phyloP scores from a whole-genome alignment of 2,113 vertebrate genomes.

The Calyptomena viridis region DNA sequence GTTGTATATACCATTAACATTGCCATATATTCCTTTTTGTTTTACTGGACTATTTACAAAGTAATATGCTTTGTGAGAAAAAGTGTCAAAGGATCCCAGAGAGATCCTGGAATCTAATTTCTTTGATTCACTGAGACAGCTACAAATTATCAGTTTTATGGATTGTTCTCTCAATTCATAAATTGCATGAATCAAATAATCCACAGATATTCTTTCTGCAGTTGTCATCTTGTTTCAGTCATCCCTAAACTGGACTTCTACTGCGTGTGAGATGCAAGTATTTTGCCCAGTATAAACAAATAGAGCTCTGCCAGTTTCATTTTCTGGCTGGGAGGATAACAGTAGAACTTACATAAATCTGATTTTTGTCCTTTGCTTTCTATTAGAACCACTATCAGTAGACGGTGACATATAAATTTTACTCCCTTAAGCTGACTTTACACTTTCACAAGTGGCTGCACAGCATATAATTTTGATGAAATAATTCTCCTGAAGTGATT shows the following conservation, averaged over 20 bases:
- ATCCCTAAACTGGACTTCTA: not conserved
- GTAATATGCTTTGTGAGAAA: not conserved
- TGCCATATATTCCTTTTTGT: not conserved
- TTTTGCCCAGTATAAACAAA: not conserved
- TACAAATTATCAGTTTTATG: not conserved
- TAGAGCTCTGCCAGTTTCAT: not conserved
- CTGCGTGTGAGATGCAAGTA: not conserved
- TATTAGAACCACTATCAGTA: slow-evolving; percentile 62
- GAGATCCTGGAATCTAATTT: not conserved
- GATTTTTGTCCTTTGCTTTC: slow-evolving; percentile 51
- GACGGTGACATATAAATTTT: slow-evolving; percentile 69
- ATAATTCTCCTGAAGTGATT: slow-evolving; percentile 60
- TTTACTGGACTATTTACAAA: not conserved
- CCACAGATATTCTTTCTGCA: not conserved
- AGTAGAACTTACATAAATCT: slow-evolving; percentile 68
- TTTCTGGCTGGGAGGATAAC: slow-evolving; percentile 41
- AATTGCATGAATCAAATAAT: not conserved
- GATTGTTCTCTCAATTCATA: not conserved
- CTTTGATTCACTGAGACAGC: not conserved
- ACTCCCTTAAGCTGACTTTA: slow-evolving; percentile 65
- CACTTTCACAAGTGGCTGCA: slow-evolving; percentile 71
- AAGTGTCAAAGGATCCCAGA: not conserved
- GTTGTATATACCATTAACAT: not conserved
- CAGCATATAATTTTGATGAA: slow-evolving; percentile 70
- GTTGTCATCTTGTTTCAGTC: not conserved